A percentile compares a stretch with the other conserved stretches of the same genome.
Conservation (phyloP, 2,797 vertebrate species). For the Takifugu rubripes region DNA sequence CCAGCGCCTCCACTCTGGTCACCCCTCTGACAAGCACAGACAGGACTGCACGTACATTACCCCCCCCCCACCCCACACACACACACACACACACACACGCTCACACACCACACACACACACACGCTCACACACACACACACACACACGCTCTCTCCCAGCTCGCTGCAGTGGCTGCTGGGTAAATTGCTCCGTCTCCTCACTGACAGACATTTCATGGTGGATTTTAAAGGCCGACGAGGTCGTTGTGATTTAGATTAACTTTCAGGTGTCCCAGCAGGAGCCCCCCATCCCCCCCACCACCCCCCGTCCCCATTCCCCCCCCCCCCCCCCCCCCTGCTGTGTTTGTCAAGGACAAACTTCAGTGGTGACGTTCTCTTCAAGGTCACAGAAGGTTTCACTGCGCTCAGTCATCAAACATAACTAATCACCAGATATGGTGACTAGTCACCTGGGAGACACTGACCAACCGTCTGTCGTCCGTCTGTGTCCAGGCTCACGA, state of each 20-base stretch:
- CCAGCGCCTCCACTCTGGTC: conserved; percentile 27
- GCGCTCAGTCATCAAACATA: conserved; percentile 8
- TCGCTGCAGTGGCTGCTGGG: conserved; percentile 21
- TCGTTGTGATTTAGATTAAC: conserved; percentile 33
- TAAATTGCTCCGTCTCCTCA: conserved; percentile 44
- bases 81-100: conserved; percentile 11
- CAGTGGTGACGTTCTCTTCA: not conserved
- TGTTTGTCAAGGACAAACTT: conserved; percentile 41
- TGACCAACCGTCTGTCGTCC: not conserved
- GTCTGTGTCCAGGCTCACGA: conserved; percentile 83
- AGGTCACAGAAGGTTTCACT: conserved; percentile 6
- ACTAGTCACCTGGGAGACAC: not conserved
- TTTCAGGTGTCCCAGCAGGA: conserved; percentile 14
- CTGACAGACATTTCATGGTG: conserved; percentile 52
- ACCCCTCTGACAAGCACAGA: not conserved
- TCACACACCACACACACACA: conserved; percentile 14
- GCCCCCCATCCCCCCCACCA: not conserved
- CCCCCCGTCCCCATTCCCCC: no score
- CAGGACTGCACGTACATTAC: conserved; percentile 8
- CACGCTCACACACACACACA: conserved; percentile 5
- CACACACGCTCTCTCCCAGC: conserved; percentile 20
- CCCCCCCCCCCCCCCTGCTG: conserved; percentile 7
- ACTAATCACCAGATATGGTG: not conserved
- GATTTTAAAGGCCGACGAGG: conserved; percentile 14
- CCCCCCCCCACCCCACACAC: conserved; percentile 8